These are phyloP conservation scores for Gymnocephalus cernua DNA, from an alignment of 2,113 vertebrate genomes.

Conservation along the genomic window DNA sequence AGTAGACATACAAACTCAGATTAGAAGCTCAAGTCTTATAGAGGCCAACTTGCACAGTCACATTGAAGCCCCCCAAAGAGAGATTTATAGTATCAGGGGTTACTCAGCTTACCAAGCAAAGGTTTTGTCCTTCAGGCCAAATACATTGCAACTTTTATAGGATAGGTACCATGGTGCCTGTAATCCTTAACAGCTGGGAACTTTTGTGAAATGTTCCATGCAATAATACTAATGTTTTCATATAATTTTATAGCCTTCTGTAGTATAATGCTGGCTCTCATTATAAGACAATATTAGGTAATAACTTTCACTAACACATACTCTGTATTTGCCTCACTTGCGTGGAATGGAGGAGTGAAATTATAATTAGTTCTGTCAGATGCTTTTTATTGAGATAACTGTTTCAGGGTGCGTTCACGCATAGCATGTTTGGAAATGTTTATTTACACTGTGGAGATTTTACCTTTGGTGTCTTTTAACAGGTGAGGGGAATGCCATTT, in stretches of 20 bases:
- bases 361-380: conserved; percentile 37
- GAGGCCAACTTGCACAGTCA: conserved; percentile 26
- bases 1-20: conserved; percentile 34
- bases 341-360: background rate
- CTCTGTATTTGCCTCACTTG: conserved; percentile 24
- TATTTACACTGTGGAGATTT: conserved; percentile 1
- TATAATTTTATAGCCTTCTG: conserved; percentile 14
- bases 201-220: conserved; percentile 12
- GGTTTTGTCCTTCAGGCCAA: conserved; percentile 19
- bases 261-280: conserved; percentile 17
- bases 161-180: background rate
- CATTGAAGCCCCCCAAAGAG: conserved; percentile 13
- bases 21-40: conserved; percentile 26
- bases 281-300: conserved; percentile 37
- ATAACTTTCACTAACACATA: conserved; percentile 19
- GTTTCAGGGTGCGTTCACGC: background rate
- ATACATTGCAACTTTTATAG: conserved; percentile 8
- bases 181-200: conserved; percentile 8
- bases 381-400: conserved; percentile 21
- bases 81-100: conserved; percentile 21
- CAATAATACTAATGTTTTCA: conserved; percentile 38
- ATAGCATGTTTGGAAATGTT: background rate
- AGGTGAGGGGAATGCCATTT: background rate
- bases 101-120: background rate
- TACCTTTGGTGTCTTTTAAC: background rate